Base-by-base conservation (phyloP, 2,113 vertebrate genomes). In the Saccopteryx leptura region DNA sequence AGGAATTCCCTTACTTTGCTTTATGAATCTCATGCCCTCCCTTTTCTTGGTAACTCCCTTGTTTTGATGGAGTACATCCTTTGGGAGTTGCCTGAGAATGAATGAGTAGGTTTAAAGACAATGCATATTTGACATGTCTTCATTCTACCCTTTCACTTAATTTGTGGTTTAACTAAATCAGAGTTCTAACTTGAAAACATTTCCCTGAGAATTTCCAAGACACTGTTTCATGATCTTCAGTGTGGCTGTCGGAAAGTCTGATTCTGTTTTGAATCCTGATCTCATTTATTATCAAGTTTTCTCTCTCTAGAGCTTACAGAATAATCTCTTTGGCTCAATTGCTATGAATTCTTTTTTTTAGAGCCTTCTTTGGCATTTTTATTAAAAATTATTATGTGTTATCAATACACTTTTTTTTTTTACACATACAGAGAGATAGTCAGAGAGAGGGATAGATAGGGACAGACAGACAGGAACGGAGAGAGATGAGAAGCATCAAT, bases 1-100 rank as follows among this genome's bases (percentile, higher is more conserved):
- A 78, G 91, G 66, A 87, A 92, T 68, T 76, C 48, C 80, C 76
- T 92, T 52, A 52, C 46, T 90, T 68, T 88, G 88, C 81, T 97
- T 90, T 71, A 50, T 74, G 24, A 72, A 65, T 66, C 17, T 26
- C 54, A 63, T 8, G 18, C 15, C 46, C 71, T 91, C 76, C n/a
- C 19, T 54, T 90, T 76, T 92, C 61, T 84, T 68, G 50, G n/a
- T 78, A 95, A 93, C 52, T 84, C 76, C 72, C 78, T 96, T 90
- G 52, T 80, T 95, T 90, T 75, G 50, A 21, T 56, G 48, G 78
- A 76, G 39, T 23, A 54, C 17, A 71, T 80, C 52, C 21, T 74
- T 61, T 82, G 33, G 87, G 31, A 91, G 58, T 72, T 26, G 7
- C 14, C 68, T 78, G 54, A 15, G 18, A 80, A 83, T n/a, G 65